phyloP scores from a whole-genome alignment of 2,797 vertebrate species.

The Poecilia velifera region DNA sequence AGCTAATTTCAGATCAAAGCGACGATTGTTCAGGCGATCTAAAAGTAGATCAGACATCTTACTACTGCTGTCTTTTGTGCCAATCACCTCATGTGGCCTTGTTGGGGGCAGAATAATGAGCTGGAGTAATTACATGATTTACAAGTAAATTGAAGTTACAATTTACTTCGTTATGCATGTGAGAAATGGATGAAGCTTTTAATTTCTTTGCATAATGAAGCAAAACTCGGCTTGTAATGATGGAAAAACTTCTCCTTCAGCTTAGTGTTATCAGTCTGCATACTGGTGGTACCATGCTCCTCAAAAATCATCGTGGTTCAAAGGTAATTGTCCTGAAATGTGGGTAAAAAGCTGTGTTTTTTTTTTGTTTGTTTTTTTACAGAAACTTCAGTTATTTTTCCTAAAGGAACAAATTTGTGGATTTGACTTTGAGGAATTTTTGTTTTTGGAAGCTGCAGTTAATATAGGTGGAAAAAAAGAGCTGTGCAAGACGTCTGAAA shows the following conservation, averaged over 20 bases:
- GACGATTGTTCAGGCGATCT: background rate
- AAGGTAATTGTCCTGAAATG: conserved; percentile 2
- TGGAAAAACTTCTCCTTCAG: background rate
- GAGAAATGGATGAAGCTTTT: conserved; percentile 10
- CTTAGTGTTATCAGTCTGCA: background rate
- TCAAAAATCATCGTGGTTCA: background rate
- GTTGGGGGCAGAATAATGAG: conserved; percentile 16
- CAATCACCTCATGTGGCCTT: conserved; percentile 68
- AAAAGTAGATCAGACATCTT: conserved; percentile 1
- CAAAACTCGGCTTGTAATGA: conserved; percentile 17
- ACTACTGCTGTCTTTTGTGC: conserved; percentile 37
- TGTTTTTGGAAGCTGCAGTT: conserved; percentile 15
- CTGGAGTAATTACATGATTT: conserved; percentile 15
- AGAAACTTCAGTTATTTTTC: background rate
- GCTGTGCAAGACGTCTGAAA: background rate
- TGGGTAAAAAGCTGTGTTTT: background rate
- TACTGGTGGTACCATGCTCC: conserved; percentile 12
- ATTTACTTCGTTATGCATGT: background rate
- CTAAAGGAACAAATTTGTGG: background rate
- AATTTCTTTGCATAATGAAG: background rate
- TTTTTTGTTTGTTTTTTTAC: too few relatives aligned
- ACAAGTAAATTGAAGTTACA: conserved; percentile 7
- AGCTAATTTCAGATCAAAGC: background rate
- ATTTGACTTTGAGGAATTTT: background rate
- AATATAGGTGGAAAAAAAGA: background rate